Evolutionary conservation across 2,113 vertebrate genomes (phyloP).

Genomic region (Morone chrysops): DNA sequence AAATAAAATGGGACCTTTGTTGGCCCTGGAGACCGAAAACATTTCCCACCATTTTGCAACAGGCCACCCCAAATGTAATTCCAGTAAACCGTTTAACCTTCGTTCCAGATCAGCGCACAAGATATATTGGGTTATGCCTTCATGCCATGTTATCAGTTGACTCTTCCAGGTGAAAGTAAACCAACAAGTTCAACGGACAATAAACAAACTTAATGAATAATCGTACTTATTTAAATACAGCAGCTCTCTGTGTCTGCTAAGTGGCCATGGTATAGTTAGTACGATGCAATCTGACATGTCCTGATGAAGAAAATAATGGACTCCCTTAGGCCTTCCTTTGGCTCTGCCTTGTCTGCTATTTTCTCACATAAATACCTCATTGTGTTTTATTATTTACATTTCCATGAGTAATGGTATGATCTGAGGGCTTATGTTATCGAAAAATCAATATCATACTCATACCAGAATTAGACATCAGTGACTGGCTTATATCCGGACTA

Average conservation of each 20-base stretch:
- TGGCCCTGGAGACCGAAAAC: too few species aligned
- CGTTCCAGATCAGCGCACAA: not conserved
- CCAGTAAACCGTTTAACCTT: too few species aligned
- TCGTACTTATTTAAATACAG: not conserved
- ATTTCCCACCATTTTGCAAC: too few species aligned
- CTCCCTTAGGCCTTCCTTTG: too few species aligned
- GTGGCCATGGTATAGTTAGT: not conserved
- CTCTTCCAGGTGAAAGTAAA: not conserved
- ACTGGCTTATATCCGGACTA: slow-evolving; percentile 3
- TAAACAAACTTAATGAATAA: too few species aligned
- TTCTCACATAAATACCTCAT: not conserved
- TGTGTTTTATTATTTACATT: not conserved
- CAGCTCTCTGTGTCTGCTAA: not conserved
- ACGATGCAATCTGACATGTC: too few species aligned
- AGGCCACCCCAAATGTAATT: too few species aligned
- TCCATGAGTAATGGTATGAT: not conserved
- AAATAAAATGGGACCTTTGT: too few species aligned
- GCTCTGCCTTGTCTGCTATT: not conserved
- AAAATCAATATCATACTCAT: not conserved
- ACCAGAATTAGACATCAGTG: not conserved
- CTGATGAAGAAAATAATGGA: not conserved
- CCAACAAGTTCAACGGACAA: not conserved
- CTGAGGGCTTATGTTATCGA: not conserved
- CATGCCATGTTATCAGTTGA: not conserved
- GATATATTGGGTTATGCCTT: not conserved